Percentiles rank a stretch among this genome's conserved stretches.
These are phyloP conservation scores for Gymnopithys bicolor DNA, from an alignment of 2,797 vertebrate species.

Conservation along the genomic window DNA sequence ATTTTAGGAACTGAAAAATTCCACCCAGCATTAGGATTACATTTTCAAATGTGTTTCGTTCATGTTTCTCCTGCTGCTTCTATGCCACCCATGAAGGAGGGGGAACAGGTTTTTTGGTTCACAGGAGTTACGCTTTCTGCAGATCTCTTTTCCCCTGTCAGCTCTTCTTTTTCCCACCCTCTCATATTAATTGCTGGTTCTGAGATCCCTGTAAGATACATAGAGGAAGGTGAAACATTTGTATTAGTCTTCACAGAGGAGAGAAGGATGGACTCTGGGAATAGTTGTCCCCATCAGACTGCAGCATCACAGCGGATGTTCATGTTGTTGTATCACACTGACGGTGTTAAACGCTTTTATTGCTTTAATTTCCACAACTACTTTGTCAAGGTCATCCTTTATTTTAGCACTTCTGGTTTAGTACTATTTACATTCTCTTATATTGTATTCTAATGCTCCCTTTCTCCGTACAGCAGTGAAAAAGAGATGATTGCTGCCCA, in stretches of 20 bases:
- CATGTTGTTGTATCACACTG: neutral
- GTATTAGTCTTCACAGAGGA: neutral
- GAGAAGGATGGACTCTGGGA: neutral
- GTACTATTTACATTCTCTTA: neutral
- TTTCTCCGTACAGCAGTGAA: neutral
- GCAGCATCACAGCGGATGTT: neutral
- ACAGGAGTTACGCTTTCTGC: neutral
- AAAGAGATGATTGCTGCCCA: neutral
- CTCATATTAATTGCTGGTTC: neutral
- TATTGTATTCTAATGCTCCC: neutral
- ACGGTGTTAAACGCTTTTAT: neutral
- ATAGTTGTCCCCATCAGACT: neutral
- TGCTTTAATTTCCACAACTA: neutral
- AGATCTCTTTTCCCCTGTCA: neutral
- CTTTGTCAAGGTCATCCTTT: neutral
- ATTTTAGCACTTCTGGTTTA: neutral
- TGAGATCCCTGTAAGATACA: neutral
- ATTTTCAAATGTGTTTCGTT: neutral
- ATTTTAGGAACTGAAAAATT: slow-evolving; percentile 28
- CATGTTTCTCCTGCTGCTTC: neutral
- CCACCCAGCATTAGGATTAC: neutral
- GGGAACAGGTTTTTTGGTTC: neutral
- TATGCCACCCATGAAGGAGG: neutral
- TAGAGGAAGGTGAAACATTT: neutral
- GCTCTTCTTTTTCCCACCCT: neutral